These are phyloP conservation scores for Oncorhynchus keta DNA, from an alignment of 2,113 vertebrate genomes.

Conservation along the genomic window DNA sequence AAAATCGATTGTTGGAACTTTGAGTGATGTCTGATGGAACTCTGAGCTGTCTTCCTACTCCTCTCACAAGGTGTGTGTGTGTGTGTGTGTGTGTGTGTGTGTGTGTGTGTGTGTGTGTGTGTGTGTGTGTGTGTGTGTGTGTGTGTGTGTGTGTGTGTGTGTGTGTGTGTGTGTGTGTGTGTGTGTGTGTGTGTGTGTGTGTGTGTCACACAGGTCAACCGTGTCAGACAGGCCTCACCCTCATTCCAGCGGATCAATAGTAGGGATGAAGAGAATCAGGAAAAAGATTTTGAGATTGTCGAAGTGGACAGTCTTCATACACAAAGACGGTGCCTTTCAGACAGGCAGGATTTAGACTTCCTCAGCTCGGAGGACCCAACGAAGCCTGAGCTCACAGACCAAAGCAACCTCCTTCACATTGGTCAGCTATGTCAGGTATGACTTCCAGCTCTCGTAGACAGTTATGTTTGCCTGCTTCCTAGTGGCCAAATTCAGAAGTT, in stretches of 20 bases:
- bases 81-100: background rate
- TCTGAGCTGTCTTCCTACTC: too few species aligned
- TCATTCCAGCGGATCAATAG: background rate
- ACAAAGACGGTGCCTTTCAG: background rate
- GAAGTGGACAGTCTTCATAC: background rate
- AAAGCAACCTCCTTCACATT: slow-evolving; percentile 55
- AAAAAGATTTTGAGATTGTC: background rate
- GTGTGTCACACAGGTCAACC: slow-evolving; percentile 7
- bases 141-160: background rate
- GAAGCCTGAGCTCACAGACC: slow-evolving; percentile 44
- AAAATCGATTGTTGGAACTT: slow-evolving; percentile 52
- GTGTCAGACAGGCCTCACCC: slow-evolving; percentile 9
- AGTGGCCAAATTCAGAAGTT: too few species aligned
- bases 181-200: background rate
- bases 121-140: too few species aligned
- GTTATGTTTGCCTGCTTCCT: too few species aligned
- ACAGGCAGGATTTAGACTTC: background rate
- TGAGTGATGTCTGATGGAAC: slow-evolving; percentile 22
- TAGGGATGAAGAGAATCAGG: background rate
- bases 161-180: background rate
- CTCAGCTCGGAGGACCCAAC: slow-evolving; percentile 20
- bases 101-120: too few species aligned
- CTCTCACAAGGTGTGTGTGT: too few species aligned
- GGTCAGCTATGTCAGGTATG: slow-evolving; percentile 63
- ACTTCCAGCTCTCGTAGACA: background rate